A percentile compares a stretch with the other conserved stretches of the same genome.
phyloP scores from a whole-genome alignment of 2,888 invertebrate species.

The Drosophila yooni region DNA sequence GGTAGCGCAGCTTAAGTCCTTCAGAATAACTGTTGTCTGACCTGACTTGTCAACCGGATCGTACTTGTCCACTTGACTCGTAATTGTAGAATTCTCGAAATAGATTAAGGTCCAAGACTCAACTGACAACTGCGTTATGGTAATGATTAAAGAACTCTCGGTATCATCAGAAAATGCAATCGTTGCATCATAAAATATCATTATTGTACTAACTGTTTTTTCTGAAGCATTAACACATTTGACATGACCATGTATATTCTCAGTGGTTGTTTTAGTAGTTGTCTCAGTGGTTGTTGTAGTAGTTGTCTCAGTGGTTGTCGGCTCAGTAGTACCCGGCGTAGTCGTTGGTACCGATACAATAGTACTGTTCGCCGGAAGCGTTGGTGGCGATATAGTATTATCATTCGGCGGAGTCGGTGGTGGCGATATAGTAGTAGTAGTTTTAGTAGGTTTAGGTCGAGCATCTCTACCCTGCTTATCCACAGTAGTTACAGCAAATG shows the following conservation, averaged over 20 bases:
- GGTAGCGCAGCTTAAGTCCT: constrained; percentile 32
- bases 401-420: fast-evolving
- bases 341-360: background rate
- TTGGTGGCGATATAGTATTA: fast-evolving
- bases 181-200: constrained; percentile 18
- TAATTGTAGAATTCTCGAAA: constrained; percentile 10
- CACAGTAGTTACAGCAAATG: background rate
- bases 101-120: constrained; percentile 37
- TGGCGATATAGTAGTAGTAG: background rate
- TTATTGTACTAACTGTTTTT: background rate
- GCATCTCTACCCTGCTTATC: background rate
- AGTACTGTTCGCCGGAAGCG: background rate
- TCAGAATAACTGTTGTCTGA: constrained; percentile 13
- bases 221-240: constrained; percentile 12
- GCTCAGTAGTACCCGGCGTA: too few species aligned
- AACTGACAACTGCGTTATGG: constrained; percentile 8
- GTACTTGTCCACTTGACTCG: background rate
- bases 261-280: background rate
- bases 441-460: background rate
- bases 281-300: too few species aligned
- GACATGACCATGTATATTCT: background rate
- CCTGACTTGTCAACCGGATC: background rate
- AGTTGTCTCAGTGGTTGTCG: background rate
- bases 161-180: constrained; percentile 30
- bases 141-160: constrained; percentile 19